Evolutionary conservation across 2,113 vertebrate species (phyloP), one percentile per base, ranked within the genome.

Genomic region (Microtus montanus): DNA sequence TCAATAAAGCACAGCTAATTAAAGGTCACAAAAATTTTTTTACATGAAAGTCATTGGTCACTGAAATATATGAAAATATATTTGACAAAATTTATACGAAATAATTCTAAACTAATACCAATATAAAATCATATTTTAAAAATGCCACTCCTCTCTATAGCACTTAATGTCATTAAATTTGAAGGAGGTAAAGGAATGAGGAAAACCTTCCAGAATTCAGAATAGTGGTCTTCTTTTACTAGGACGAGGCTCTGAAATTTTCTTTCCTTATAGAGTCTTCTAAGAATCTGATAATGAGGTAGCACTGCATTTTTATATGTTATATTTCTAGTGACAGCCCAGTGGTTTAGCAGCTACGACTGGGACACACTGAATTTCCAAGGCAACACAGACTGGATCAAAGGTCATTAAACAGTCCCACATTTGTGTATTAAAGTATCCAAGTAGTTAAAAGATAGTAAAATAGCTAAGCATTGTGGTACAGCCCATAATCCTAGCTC

Each of bases 281-380:
- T 54, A 52, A 79, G 30, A 79, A 79, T 79, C 33, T 79, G 49
- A 35, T 54, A 79, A 35, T 17, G 33, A n/a, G 77, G 35, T n/a
- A 79, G 30, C 77, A 52, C 47, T 78, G 14, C 8, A 63, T 20
- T 44, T 85, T 85, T 26, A 74, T 64, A 63, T 82, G 20, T 82
- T 26, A 38, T 28, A 83, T 41, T 28, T 64, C n/a, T 30, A 75
- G 7, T 74, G 68, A 93, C 86, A 19, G 38, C 33, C 78, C 38
- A 93, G 90, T 44, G 73, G 79, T 47, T 92, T 92, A 95, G 80
- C 77, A 89, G 17, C 44, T 94, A 35, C n/a, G 3, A 30, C 61
- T 64, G 24, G 41, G 82, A 93, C 87, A 89, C 49, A 44, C 24
- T 94, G 85, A 94, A 92, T 15, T 95, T 90, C 77, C n/a, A 83